Percentiles rank a stretch among this genome's conserved stretches.
Evolutionary conservation across 2,113 vertebrate genomes (phyloP).

Genomic region (Megaceryle maxima): DNA sequence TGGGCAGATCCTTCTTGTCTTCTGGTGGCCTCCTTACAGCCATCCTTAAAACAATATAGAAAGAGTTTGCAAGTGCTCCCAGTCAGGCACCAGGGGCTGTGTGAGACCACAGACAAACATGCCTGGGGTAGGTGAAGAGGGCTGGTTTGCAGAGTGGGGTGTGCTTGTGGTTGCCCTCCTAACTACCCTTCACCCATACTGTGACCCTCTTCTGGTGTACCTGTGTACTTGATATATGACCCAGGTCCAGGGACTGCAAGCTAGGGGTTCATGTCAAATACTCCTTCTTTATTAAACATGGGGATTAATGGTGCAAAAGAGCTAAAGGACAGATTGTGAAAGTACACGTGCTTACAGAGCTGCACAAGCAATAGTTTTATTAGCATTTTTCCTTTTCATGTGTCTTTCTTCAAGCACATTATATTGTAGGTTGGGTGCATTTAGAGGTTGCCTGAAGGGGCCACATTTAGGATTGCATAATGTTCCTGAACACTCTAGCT

Average conservation of each 20-base stretch:
- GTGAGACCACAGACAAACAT: neutral
- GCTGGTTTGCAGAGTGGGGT: neutral
- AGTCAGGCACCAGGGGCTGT: neutral
- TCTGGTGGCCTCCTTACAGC: neutral
- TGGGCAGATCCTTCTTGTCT: neutral
- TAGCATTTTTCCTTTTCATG: neutral
- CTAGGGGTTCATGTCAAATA: neutral
- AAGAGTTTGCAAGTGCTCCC: neutral
- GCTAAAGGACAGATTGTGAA: neutral
- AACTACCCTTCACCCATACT: neutral
- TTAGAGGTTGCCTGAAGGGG: neutral
- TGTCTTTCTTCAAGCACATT: neutral
- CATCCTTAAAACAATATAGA: neutral
- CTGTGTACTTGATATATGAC: neutral
- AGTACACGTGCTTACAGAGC: neutral
- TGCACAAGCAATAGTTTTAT: neutral
- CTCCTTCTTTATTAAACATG: neutral
- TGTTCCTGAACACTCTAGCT: neutral
- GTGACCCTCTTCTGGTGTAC: neutral
- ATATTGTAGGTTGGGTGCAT: neutral
- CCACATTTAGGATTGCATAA: neutral
- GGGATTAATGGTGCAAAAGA: neutral
- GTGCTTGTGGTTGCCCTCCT: neutral
- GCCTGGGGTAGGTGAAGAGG: neutral
- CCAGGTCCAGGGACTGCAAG: too few species aligned